Evolutionary conservation across 2,888 invertebrate species (phyloP), one percentile per base, ranked within the genome.

Genomic region (Cylindroiulus punctatus): DNA sequence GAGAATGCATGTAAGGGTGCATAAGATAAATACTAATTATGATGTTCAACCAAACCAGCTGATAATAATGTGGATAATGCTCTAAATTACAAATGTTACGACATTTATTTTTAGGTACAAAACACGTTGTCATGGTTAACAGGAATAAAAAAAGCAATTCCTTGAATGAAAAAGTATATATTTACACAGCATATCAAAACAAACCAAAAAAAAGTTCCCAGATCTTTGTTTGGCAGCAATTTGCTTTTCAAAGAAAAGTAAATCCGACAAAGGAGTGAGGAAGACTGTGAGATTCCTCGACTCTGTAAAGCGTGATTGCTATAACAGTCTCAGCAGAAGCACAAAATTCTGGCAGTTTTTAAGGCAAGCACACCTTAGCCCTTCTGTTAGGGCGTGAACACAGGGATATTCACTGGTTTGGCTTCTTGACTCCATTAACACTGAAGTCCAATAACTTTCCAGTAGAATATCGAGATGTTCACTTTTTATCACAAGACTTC

Each of bases 111-210:
- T 65, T 65, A 65, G 65, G 65, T 65, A 65, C 8, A 65, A 65
- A 65, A 65, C 65, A 65, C 65, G 10, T 65, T 10, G 26, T 65
- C 65, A 65, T 65, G 65, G 26, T 65, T 65, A 7, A 65, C 5
- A 17, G 12, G 65, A n/a, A 65, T n/a, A n/a, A 65, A 65, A 81
- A 84, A 84, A 8, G 19, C 30, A 44, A 84, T 84, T 84, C 84
- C 84, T 47, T 47, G 42, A 84, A 84, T 84, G 19, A 84, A 84
- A 83, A 83, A 32, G 84, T 32, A 42, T 84, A 84, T 82, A 82
- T 84, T 84, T 84, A 84, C 84, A 84, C 22, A 26, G 44, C 22
- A 47, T 52, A 84, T 44, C 0, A 82, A 82, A 82, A 82, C 82
- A 36, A 82, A 82, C 82, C 82, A 42, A n/a, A 82, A n/a, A n/a